These are phyloP conservation scores for Hemiscyllium ocellatum DNA, from an alignment of 2,113 vertebrate species.

Conservation along the genomic window DNA sequence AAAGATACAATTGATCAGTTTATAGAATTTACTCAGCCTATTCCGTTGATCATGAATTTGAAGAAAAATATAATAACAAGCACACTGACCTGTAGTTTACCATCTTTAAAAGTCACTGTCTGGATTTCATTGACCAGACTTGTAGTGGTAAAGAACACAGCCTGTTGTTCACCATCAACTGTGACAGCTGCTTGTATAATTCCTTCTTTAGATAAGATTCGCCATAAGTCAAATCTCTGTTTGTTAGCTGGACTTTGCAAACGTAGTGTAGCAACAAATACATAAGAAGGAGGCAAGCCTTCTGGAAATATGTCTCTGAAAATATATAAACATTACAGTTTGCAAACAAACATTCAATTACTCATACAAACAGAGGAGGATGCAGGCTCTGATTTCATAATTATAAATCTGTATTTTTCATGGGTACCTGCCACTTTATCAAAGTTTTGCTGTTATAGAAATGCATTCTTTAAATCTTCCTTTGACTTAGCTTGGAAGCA, in stretches of 20 bases:
- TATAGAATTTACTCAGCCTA: not conserved
- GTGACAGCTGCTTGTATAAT: constrained; percentile 59
- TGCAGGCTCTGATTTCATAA: not conserved
- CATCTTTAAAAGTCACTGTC: constrained; percentile 48
- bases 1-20: not conserved
- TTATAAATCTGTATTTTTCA: not conserved
- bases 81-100: constrained; percentile 52
- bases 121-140: constrained; percentile 48
- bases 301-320: constrained; percentile 66
- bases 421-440: not conserved
- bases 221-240: constrained; percentile 60
- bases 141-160: constrained; percentile 57
- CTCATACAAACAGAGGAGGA: not conserved
- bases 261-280: constrained; percentile 64
- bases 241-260: constrained; percentile 48
- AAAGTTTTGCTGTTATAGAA: not conserved
- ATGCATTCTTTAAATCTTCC: not conserved
- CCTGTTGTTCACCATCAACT: constrained; percentile 51
- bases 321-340: not conserved
- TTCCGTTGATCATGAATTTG: not conserved
- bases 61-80: not conserved
- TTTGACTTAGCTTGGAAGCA: not conserved
- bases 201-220: constrained; percentile 57
- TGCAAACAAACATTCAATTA: not conserved
- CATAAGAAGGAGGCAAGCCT: constrained; percentile 66